These are phyloP conservation scores for Eledone cirrhosa DNA, from an alignment of 2,888 invertebrate genomes.

Conservation along the genomic window DNA sequence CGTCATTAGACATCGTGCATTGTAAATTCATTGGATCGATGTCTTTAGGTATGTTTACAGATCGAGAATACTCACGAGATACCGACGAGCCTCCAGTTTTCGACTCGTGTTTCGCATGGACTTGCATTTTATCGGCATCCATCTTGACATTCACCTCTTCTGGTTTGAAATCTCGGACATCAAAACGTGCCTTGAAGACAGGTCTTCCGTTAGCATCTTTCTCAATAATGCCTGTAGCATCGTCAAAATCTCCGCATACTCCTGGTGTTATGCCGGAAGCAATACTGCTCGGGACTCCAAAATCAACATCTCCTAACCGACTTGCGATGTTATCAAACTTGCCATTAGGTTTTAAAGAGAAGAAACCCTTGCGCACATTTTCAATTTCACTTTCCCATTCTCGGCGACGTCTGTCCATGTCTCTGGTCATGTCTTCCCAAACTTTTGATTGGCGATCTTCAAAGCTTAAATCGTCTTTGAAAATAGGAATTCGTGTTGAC, in stretches of 20 bases:
- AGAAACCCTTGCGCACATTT: constrained; percentile 64
- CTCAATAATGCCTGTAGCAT: constrained; percentile 48
- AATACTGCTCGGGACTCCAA: constrained; percentile 30
- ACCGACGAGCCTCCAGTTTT: constrained; percentile 54
- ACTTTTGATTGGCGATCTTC: constrained; percentile 62
- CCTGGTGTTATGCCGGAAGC: neutral
- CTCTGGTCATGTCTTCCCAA: constrained; percentile 61
- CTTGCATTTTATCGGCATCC: constrained; percentile 54
- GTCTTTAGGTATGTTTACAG: constrained; percentile 55
- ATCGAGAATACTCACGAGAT: constrained; percentile 57
- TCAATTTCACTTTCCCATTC: constrained; percentile 64
- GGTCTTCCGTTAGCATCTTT: constrained; percentile 50
- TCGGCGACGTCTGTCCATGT: constrained; percentile 57
- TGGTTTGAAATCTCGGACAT: constrained; percentile 57
- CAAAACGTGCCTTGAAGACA: constrained; percentile 55
- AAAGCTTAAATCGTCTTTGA: constrained; percentile 61
- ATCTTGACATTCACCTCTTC: constrained; percentile 61
- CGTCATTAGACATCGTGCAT: constrained; percentile 58
- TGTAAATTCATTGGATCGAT: constrained; percentile 56
- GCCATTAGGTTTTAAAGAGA: constrained; percentile 52
- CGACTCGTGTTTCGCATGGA: constrained; percentile 55
- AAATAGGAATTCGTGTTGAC: constrained; percentile 62
- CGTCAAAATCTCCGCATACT: constrained; percentile 33
- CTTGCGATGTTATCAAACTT: constrained; percentile 46
- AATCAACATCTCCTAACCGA: constrained; percentile 44